These are phyloP conservation scores for Maylandia zebra DNA, from an alignment of 2,113 vertebrate genomes.

Conservation along the genomic window DNA sequence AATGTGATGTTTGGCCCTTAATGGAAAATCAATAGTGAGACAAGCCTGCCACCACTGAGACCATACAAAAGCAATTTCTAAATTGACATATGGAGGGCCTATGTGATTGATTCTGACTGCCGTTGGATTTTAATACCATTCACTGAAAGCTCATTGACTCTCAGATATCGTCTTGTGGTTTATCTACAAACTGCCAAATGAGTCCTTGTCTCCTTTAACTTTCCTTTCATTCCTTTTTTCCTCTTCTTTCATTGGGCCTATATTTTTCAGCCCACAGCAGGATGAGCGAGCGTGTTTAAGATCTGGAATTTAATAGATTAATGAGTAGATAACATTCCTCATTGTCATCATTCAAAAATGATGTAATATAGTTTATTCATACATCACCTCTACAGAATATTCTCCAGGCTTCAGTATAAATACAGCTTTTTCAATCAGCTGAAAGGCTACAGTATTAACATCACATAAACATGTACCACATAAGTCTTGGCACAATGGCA, in stretches of 20 bases:
- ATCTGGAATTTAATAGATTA: slow-evolving; percentile 1
- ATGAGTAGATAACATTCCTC: background rate
- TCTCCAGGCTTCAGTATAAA: background rate
- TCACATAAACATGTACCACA: background rate
- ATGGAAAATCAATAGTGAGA: slow-evolving; percentile 74
- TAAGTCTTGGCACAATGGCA: background rate
- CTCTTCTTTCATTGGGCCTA: background rate
- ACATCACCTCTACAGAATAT: background rate
- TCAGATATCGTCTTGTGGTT: slow-evolving; percentile 54
- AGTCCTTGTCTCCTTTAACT: slow-evolving; percentile 40
- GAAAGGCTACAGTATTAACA: background rate
- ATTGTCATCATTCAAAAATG: background rate
- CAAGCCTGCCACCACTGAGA: slow-evolving; percentile 64
- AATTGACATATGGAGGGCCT: slow-evolving; percentile 65
- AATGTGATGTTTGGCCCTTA: slow-evolving; percentile 68
- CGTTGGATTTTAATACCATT: slow-evolving; percentile 69
- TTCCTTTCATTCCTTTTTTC: background rate
- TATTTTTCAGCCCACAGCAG: background rate
- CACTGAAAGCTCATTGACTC: slow-evolving; percentile 67
- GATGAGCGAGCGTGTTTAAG: background rate
- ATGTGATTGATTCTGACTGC: slow-evolving; percentile 72
- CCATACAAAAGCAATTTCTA: slow-evolving; percentile 70
- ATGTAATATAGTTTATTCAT: background rate
- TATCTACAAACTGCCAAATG: slow-evolving; percentile 64
- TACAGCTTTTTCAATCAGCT: background rate